These are phyloP conservation scores for Holothuria scabra DNA, from an alignment of 53 echinoderm and acorn worm genomes.

Conservation along the genomic window DNA sequence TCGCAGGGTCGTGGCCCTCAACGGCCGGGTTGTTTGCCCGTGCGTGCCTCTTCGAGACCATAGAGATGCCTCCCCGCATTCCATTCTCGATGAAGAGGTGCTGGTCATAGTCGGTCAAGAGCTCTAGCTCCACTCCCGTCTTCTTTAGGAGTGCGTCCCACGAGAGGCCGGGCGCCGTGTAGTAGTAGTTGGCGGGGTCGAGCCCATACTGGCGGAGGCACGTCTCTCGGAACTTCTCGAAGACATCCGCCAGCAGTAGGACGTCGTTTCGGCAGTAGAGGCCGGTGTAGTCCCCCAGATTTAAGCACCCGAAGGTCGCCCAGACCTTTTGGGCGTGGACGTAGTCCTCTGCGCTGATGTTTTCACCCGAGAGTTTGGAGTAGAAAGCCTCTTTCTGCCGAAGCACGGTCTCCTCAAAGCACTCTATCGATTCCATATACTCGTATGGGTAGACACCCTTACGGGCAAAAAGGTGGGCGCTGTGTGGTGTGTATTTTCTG, in stretches of 20 bases:
- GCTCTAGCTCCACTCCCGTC: conserved; percentile 34
- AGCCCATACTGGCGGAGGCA: conserved; percentile 41
- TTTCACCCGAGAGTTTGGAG: conserved; percentile 38
- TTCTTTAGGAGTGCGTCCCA: conserved; percentile 57
- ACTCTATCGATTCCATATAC: conserved; percentile 50
- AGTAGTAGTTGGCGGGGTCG: conserved; percentile 44
- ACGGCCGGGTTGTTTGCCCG: conserved; percentile 44
- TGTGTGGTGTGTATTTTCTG: not conserved
- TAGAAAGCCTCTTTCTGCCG: conserved; percentile 43
- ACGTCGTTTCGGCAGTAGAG: conserved; percentile 47
- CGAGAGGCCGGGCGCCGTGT: conserved; percentile 43
- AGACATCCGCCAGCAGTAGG: conserved; percentile 47
- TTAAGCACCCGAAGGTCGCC: conserved; percentile 24
- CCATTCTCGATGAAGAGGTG: conserved; percentile 60
- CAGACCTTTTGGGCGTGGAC: conserved; percentile 51
- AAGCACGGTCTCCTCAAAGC: conserved; percentile 48
- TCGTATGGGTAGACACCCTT: conserved; percentile 69
- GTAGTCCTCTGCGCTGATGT: conserved; percentile 52
- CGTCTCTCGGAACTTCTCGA: too few species aligned
- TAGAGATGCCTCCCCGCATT: conserved; percentile 53
- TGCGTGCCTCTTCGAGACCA: conserved; percentile 31
- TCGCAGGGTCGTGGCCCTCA: not conserved
- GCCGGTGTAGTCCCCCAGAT: conserved; percentile 61
- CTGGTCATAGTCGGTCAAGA: conserved; percentile 55
- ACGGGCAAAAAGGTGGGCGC: conserved; percentile 22